phyloP scores from a whole-genome alignment of 2,888 invertebrate genomes.

The Ceraclea dissimilis region DNA sequence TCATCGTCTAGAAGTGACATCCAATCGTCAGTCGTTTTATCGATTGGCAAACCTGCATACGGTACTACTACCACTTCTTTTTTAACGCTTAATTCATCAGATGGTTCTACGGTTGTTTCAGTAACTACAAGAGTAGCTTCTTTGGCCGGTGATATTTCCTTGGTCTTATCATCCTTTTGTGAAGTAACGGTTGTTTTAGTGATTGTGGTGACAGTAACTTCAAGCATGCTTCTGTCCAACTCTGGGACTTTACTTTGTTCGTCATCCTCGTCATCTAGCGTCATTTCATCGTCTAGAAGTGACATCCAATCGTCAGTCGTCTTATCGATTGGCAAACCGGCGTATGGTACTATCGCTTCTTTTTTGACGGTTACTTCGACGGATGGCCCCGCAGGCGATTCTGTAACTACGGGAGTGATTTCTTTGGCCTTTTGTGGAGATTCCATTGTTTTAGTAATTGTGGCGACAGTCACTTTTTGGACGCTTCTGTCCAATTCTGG shows the following conservation, averaged over 20 bases:
- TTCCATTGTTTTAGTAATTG: not conserved
- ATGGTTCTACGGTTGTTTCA: not conserved
- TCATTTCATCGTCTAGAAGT: constrained; percentile 29
- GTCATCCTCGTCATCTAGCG: constrained; percentile 23
- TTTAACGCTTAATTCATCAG: not conserved
- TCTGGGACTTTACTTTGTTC: not conserved
- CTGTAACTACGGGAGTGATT: too few relatives aligned
- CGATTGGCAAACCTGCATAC: constrained; percentile 20
- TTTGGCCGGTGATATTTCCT: too few relatives aligned
- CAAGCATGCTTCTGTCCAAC: too few relatives aligned
- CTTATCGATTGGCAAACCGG: constrained; percentile 23
- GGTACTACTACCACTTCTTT: not conserved
- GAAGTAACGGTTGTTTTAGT: not conserved
- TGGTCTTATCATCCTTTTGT: not conserved
- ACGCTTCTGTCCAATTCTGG: not conserved
- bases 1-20: constrained; percentile 30
- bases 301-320: constrained; percentile 22
- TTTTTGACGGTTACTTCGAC: not conserved
- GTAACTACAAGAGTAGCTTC: too few relatives aligned
- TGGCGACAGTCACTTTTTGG: not conserved
- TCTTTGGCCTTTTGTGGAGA: not conserved
- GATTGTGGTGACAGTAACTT: not conserved
- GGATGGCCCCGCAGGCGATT: too few relatives aligned
- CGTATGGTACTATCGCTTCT: constrained; percentile 7
- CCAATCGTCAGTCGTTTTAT: constrained; percentile 22